Evolutionary conservation across 2,113 vertebrate species (phyloP).

Genomic region (Pomatorhinus ruficollis): DNA sequence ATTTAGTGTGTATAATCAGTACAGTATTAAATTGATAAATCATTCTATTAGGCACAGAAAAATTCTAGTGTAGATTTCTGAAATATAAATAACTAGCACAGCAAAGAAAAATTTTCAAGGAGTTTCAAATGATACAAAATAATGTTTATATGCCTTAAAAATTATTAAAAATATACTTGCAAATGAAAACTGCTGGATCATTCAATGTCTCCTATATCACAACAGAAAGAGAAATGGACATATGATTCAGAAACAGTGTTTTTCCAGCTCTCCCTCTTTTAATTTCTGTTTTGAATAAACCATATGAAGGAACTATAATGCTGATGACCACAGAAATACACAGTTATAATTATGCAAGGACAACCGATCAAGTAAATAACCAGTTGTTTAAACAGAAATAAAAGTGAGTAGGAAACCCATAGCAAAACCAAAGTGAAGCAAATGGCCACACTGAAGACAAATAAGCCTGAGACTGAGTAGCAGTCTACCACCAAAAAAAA

Average conservation of each 20-base stretch:
- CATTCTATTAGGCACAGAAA: background rate
- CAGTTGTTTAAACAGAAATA: background rate
- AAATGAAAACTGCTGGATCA: background rate
- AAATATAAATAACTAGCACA: background rate
- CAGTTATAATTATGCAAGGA: background rate
- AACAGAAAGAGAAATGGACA: background rate
- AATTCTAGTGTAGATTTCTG: background rate
- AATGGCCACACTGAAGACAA: background rate
- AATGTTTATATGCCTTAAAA: background rate
- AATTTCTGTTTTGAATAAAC: background rate
- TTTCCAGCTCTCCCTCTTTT: background rate
- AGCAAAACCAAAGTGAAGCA: background rate
- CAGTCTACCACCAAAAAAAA: background rate
- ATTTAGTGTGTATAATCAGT: conserved; percentile 29
- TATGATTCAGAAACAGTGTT: background rate
- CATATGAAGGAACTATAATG: background rate
- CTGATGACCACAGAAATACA: background rate
- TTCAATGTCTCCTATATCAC: background rate
- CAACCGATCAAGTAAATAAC: background rate
- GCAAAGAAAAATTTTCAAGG: background rate
- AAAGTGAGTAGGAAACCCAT: background rate
- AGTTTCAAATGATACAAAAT: background rate
- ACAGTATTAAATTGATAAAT: conserved; percentile 13
- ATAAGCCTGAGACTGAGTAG: background rate
- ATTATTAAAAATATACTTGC: background rate